Evolutionary conservation across 2,888 invertebrate species (phyloP), one percentile per base, ranked within the genome.

Genomic region (Caprella mutica): DNA sequence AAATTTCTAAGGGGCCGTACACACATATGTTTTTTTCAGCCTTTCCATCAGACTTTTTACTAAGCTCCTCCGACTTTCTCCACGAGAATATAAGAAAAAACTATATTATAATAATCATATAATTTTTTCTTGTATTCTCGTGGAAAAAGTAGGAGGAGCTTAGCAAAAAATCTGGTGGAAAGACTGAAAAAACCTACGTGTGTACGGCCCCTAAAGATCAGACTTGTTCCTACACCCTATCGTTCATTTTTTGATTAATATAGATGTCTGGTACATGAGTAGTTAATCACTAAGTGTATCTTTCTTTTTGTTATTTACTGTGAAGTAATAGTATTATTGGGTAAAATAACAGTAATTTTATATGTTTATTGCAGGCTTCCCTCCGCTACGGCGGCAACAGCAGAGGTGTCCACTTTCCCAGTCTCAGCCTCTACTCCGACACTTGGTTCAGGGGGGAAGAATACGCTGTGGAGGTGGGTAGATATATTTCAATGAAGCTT

Each of bases 341-440:
- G 40, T 9, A 9, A 40, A 9, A 40, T 8, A n/a, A 17, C 14
- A 3, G 12, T 9, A 40, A 3, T 8, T 9, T 19, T n/a, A 40
- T 2, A 8, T 40, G 40, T 9, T 2, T 43, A 9, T 23, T 43
- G 12, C 48, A 48, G 48, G 33, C 29, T 24, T 48, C 48, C 26
- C 19, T 48, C 19, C 27, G 48, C 5, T 48, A 48, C 48, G 48
- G 29, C 2, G 48, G 48, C 17, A 48, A 26, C 48, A 48, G 48
- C 30, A 27, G 48, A 19, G 33, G 48, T 30, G 5, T 48, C 14
- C 48, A 48, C 30, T 6, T 48, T 4, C 30, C 30, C 1, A 48
- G 48, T 30, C 14, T 48, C 9, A 27, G 33, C 48, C 48, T 48
- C n/a, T 48, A 48, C 48, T 5, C 8, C 17, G 19, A 14, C 19